Evolutionary conservation across 35 echinoderm and acorn worm genomes (phyloP).

Genomic region (Holothuria glaberrima): DNA sequence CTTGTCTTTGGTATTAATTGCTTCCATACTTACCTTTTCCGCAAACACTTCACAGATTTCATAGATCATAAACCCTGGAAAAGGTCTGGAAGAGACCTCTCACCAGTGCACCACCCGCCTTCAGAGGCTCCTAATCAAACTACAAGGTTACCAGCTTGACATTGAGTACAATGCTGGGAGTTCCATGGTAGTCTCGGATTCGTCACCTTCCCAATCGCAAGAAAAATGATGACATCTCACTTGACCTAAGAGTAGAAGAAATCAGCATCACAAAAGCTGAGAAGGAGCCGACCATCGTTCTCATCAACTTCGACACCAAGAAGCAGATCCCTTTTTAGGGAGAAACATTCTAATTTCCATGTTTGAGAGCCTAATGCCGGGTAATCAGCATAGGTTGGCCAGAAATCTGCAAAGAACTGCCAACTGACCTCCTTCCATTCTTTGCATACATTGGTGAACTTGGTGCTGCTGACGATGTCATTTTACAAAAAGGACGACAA

Average conservation of each 20-base stretch:
- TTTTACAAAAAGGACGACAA: no score
- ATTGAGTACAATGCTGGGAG: conserved; percentile 73
- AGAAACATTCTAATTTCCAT: no score
- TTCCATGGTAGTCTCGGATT: conserved; percentile 19
- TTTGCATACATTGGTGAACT: no score
- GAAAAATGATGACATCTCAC: conserved; percentile 9
- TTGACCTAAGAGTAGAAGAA: conserved; percentile 20
- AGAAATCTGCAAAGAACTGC: no score
- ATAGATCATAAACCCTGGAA: conserved; percentile 65
- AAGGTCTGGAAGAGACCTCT: conserved; percentile 59
- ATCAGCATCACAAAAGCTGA: not conserved
- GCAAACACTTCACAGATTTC: conserved; percentile 19
- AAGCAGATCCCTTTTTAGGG: no score
- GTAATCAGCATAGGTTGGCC: no score
- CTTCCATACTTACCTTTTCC: conserved; percentile 64
- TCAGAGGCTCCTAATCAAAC: conserved; percentile 67
- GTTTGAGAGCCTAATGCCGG: no score
- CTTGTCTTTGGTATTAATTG: conserved; percentile 55
- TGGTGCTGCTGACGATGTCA: no score
- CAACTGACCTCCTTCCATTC: no score
- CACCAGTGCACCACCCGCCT: conserved; percentile 68
- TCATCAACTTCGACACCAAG: no score
- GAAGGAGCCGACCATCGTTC: not conserved
- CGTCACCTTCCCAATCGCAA: conserved; percentile 19
- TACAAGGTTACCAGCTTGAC: conserved; percentile 77